These are phyloP conservation scores for Scortum barcoo DNA, from an alignment of 2,113 vertebrate species.

Conservation along the genomic window DNA sequence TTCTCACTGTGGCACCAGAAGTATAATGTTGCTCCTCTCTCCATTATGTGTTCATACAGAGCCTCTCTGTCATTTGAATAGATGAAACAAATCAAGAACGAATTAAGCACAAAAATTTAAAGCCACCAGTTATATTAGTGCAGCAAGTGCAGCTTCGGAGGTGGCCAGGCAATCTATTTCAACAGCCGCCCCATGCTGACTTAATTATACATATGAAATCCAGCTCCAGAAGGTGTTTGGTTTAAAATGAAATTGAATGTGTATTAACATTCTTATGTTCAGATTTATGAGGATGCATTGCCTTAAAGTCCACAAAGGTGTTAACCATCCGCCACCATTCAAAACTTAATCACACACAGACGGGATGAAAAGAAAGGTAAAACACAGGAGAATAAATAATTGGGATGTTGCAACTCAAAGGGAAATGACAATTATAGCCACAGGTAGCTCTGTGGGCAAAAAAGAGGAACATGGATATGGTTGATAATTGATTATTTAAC, in stretches of 20 bases:
- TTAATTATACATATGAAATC: constrained; percentile 23
- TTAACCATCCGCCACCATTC: neutral
- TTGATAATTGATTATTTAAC: constrained; percentile 43
- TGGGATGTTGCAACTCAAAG: constrained; percentile 12
- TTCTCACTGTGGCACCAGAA: neutral
- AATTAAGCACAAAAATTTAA: constrained; percentile 33
- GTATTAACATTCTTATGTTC: neutral
- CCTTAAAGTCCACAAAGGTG: neutral
- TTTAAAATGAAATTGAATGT: constrained; percentile 4
- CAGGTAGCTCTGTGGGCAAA: constrained; percentile 37
- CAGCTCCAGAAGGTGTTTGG: neutral
- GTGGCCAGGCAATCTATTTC: constrained; percentile 14
- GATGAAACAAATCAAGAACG: constrained; percentile 30
- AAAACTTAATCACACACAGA: neutral
- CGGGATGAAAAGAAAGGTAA: constrained; percentile 29
- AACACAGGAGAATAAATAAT: constrained; percentile 1
- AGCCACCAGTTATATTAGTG: neutral
- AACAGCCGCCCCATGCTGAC: neutral
- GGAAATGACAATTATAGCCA: constrained; percentile 45
- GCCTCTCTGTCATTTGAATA: constrained; percentile 8
- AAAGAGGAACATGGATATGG: constrained; percentile 17
- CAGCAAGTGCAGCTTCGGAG: constrained; percentile 10
- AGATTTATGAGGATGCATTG: neutral
- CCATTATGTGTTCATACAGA: neutral
- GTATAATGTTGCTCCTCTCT: neutral